phyloP scores from a whole-genome alignment of 2,113 vertebrate species.

The Vimba vimba region DNA sequence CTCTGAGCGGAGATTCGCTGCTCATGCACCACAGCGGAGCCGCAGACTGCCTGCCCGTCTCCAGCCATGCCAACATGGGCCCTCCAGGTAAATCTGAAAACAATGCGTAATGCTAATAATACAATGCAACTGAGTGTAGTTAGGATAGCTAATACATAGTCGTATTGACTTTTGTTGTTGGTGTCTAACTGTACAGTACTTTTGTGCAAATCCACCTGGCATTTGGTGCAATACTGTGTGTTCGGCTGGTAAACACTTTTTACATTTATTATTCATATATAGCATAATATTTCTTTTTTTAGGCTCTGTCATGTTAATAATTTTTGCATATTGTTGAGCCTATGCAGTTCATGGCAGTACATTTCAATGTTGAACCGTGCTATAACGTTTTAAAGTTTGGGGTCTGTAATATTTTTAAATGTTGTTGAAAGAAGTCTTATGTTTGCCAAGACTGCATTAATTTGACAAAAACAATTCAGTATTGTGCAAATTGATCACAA shows the following conservation, averaged over 20 bases:
- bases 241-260: not conserved
- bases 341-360: not conserved
- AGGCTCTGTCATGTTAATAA: not conserved
- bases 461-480: too few species aligned
- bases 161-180: not conserved
- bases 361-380: not conserved
- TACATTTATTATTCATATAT: too few species aligned
- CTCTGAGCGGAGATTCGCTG: conserved; percentile 86
- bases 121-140: not conserved
- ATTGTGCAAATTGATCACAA: too few species aligned
- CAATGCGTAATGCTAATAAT: not conserved
- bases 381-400: not conserved
- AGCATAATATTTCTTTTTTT: too few species aligned
- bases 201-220: not conserved
- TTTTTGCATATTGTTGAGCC: too few species aligned
- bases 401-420: too few species aligned
- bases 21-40: conserved; percentile 91
- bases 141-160: not conserved
- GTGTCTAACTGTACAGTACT: not conserved
- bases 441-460: too few species aligned
- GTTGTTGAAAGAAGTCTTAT: too few species aligned
- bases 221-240: not conserved
- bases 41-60: conserved; percentile 86
- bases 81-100: conserved; percentile 85
- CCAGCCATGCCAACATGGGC: conserved; percentile 89